Percentiles rank a stretch among this genome's conserved stretches.
Conservation (phyloP, 2,888 invertebrate genomes). For the Sarcophaga caerulescens region DNA sequence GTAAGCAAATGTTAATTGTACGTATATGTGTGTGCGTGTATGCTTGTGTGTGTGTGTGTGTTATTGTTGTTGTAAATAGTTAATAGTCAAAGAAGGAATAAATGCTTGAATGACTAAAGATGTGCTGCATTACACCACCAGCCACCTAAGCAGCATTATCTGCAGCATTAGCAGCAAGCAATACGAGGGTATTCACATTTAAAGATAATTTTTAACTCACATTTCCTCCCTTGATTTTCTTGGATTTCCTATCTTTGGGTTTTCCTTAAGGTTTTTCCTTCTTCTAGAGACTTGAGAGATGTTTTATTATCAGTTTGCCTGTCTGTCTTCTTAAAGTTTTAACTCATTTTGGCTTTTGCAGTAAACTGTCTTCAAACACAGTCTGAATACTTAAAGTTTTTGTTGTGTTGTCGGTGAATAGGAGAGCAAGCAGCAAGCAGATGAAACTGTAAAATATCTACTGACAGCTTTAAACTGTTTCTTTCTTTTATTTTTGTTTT, state of each 20-base stretch:
- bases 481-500: neutral
- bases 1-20: too few species aligned
- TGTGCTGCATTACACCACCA: conserved; percentile 6
- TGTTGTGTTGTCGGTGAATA: neutral
- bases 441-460: conserved; percentile 62
- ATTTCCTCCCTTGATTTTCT: conserved; percentile 15
- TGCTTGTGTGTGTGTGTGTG: neutral
- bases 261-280: conserved; percentile 34
- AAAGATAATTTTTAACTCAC: conserved; percentile 44
- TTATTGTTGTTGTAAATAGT: conserved; percentile 40
- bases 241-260: neutral
- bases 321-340: conserved; percentile 40
- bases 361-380: conserved; percentile 23
- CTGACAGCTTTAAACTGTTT: conserved; percentile 61
- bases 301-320: conserved; percentile 52
- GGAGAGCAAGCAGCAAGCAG: neutral
- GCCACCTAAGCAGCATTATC: neutral
- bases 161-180: conserved; percentile 16
- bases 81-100: conserved; percentile 51
- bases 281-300: conserved; percentile 16
- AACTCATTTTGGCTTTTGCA: conserved; percentile 43
- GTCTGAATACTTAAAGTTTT: neutral
- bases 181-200: conserved; percentile 15
- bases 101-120: neutral
- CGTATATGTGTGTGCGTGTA: neutral